Conservation (phyloP, 2,888 invertebrate species). For the Tortricodes alternella region DNA sequence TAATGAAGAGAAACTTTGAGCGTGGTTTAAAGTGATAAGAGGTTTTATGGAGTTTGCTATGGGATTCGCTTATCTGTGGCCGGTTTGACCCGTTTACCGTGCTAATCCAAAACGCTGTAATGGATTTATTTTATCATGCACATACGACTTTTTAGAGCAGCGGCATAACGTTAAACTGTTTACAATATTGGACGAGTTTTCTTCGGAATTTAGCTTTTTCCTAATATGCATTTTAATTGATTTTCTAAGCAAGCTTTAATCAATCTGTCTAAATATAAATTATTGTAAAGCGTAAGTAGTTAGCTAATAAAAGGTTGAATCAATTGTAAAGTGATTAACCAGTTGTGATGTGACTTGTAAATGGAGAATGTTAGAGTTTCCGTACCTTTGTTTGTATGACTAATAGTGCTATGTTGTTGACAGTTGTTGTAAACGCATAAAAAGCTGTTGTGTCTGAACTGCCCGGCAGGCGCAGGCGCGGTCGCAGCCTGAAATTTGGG, state of each 20-base stretch:
- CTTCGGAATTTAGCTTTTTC: neutral
- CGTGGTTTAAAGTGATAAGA: conserved; percentile 45
- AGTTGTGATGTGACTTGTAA: conserved; percentile 1
- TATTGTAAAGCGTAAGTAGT: too few relatives aligned
- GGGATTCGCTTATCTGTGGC: conserved; percentile 40
- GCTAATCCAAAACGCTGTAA: neutral
- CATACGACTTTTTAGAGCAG: neutral
- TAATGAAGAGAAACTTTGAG: conserved; percentile 50
- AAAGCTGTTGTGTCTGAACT: too few relatives aligned
- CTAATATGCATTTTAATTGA: neutral
- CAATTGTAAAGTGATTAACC: conserved; percentile 11
- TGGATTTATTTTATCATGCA: neutral
- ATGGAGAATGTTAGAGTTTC: conserved; percentile 3
- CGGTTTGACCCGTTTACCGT: neutral
- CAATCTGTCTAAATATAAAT: too few relatives aligned
- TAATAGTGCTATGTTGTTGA: conserved; percentile 13
- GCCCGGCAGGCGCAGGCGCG: too few relatives aligned
- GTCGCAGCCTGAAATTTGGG: too few relatives aligned
- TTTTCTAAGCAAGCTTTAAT: too few relatives aligned
- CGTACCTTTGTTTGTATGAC: conserved; percentile 5
- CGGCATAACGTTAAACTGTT: neutral
- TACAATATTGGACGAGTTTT: neutral
- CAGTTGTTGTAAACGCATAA: too few relatives aligned
- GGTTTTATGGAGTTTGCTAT: conserved; percentile 41
- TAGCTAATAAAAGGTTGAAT: neutral